Evolutionary conservation across 1,140 invertebrate species (phyloP).

Genomic region (Papilio aristodemus): DNA sequence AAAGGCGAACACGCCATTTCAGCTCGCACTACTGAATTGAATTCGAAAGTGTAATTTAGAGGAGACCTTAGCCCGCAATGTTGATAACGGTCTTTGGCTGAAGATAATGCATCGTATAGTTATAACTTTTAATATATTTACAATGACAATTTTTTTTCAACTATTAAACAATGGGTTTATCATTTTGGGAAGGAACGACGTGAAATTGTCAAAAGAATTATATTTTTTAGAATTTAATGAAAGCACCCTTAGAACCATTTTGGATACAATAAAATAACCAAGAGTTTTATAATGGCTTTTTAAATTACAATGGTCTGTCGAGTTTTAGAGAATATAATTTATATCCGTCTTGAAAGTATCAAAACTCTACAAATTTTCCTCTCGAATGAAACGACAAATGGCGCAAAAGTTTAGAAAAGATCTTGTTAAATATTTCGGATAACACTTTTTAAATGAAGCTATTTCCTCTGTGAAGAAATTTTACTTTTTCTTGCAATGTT

Average conservation of each 20-base stretch:
- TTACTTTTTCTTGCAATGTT: neutral
- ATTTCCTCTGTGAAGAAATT: neutral
- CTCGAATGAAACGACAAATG: conserved; percentile 3
- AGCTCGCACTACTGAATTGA: too few relatives aligned
- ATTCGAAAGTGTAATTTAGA: too few relatives aligned
- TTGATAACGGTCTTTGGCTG: too few relatives aligned
- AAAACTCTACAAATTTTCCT: neutral
- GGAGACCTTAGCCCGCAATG: too few relatives aligned
- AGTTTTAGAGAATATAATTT: neutral
- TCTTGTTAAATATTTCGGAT: neutral
- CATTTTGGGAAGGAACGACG: neutral
- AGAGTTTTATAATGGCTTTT: neutral
- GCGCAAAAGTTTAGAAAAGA: conserved; percentile 3
- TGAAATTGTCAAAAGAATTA: neutral
- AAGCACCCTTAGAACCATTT: neutral
- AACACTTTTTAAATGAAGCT: neutral
- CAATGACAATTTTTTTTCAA: too few relatives aligned
- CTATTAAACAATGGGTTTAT: neutral
- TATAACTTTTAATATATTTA: too few relatives aligned
- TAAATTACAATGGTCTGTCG: neutral
- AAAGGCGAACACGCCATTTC: too few relatives aligned
- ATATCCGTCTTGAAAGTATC: neutral
- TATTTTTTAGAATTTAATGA: neutral
- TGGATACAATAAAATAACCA: neutral
- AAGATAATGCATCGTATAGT: too few relatives aligned